These are phyloP conservation scores for Clarias gariepinus DNA, from an alignment of 2,113 vertebrate genomes.

Conservation along the genomic window DNA sequence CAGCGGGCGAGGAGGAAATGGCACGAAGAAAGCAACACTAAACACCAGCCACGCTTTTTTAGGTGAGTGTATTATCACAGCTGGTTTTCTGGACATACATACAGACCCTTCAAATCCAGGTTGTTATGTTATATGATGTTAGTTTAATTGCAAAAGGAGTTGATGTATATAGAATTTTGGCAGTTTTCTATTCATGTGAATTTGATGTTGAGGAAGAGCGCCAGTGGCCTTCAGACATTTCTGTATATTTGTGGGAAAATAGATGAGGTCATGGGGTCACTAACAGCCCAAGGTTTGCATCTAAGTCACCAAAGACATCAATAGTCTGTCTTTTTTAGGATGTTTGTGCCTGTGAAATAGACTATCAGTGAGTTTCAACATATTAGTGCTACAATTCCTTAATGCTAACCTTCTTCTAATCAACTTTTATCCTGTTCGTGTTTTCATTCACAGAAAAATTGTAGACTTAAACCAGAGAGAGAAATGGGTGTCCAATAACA, in stretches of 20 bases:
- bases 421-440: neutral
- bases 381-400: neutral
- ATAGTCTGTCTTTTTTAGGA: too few relatives aligned
- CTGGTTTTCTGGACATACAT: neutral
- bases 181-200: neutral
- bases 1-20: constrained; percentile 87
- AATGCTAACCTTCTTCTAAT: neutral
- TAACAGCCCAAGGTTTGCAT: neutral
- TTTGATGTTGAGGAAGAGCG: neutral
- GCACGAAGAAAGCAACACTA: constrained; percentile 90
- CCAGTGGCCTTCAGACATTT: neutral
- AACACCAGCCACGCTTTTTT: constrained; percentile 92
- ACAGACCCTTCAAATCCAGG: neutral
- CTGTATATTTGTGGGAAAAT: neutral
- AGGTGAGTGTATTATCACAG: constrained; percentile 77
- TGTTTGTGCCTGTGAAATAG: neutral
- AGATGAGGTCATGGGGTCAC: neutral
- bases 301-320: neutral
- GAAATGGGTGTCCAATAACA: constrained; percentile 94
- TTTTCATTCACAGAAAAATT: constrained; percentile 81
- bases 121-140: neutral
- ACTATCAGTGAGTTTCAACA: neutral
- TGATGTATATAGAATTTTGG: neutral
- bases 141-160: neutral
- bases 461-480: constrained; percentile 91